Base-by-base conservation (phyloP, 2,797 vertebrate species). In the Hypotaenidia okinawae region DNA sequence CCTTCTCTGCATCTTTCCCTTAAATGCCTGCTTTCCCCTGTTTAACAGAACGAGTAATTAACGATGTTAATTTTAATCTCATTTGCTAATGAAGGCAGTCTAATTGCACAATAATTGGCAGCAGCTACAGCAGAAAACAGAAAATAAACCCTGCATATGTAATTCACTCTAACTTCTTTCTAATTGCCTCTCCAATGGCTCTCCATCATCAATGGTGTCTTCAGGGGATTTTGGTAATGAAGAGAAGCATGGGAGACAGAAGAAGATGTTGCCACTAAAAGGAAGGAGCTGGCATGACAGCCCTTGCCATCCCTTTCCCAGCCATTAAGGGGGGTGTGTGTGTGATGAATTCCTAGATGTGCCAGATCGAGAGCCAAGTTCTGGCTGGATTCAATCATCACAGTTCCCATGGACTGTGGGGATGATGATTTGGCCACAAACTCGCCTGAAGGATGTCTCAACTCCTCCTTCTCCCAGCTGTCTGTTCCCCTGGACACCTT, bases 31-130 rank as follows among this genome's bases (percentile, higher is more conserved):
- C 96, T 96, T 96, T 95, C 94, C 64, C 64, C 96, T 95, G 96
- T 96, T 97, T 97, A 98, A 98, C 96, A 91, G 96, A 97, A 98
- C 78, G 63, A 95, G 97, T 98, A 98, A 98, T 98, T 98, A 98
- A 98, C 97, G 69, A 97, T 98, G 98, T 97, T 98, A 98, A 98
- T 98, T 98, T 98, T 98, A 98, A 98, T 98, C 97, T 98, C 97
- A 97, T 98, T 98, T 98, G 98, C 97, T 98, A 98, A 98, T 98
- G 98, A 98, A 98, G 97, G 97, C 96, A 95, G 96, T 93, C 98
- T 98, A 98, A 98, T 98, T 98, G 96, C 97, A 96, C 95, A 94
- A 85, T 98, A 98, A 98, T 98, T 98, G 98, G 97, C 97, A 96
- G 96, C 62, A 45, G 96, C 94, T 92, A 96, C 84, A 93, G 96